Base-by-base conservation (phyloP, 35 echinoderm and acorn worm species). In the Apostichopus parvimensis region DNA sequence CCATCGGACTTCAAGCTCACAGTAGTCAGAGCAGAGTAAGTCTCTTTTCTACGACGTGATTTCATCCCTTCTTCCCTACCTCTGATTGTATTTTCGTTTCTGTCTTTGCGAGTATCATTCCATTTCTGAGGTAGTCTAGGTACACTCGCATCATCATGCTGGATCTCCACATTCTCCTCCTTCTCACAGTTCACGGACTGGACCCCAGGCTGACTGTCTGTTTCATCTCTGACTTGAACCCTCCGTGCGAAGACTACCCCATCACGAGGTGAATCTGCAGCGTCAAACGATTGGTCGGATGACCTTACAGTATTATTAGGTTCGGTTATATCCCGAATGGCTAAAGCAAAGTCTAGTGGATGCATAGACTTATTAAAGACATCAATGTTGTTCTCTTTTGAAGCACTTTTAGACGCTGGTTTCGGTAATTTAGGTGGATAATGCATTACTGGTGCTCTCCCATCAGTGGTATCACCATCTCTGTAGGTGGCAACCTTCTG, bases 1-100 rank as follows among this genome's bases (percentile, higher is more conserved):
- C 57, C 68, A 88, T 82, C 64, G 8, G 83, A 73, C 10, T 82
- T 77, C 12, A 93, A 4, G 34, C 61, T 79, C 1, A 93, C 61
- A 8, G 83, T 87, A 13, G 92, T 93, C 73, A 93, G 45, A 21
- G 54, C 10, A 60, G 82, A 87, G 75, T 93, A 93, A 13, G 83
- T 93, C 45, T 88, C 92, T 79, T 79, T 93, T 26, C 14, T 84
- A 15, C 24, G 9, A 55, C 79, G 73, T 21, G 90, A 81, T 17
- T 68, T 88, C 10, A 61, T 68, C 15, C 12, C 53, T 72, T 66
- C 24, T 5, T 6, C 24, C 54, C 17, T 20, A 26, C 18, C 34
- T 72, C 64, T 88, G n/a, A 18, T 64, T 1, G 45, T 52, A 6
- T 21, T 23, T 15, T 60, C 22, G 52, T 2, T 34, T 75, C 72